Percentiles rank a stretch among this genome's conserved stretches.
phyloP scores from a whole-genome alignment of 2,888 invertebrate species.

The Conus canariensis region DNA sequence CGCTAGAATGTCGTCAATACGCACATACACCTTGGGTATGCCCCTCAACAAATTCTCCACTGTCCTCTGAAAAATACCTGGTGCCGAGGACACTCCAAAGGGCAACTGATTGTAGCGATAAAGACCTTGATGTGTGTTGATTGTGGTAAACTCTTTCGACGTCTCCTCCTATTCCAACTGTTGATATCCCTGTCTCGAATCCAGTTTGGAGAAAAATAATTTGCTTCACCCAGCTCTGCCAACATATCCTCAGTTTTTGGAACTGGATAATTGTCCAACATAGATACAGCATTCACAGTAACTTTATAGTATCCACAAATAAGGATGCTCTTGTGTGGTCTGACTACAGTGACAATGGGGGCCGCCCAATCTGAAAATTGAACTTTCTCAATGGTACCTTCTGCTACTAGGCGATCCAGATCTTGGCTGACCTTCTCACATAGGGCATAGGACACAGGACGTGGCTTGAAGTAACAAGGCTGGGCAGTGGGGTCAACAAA shows the following conservation, averaged over 20 bases:
- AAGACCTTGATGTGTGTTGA: constrained; percentile 58
- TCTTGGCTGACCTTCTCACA: constrained; percentile 42
- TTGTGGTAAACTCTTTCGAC: constrained; percentile 48
- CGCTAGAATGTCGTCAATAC: constrained; percentile 58
- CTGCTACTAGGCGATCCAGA: constrained; percentile 40
- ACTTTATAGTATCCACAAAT: constrained; percentile 43
- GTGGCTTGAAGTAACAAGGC: constrained; percentile 42
- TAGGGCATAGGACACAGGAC: constrained; percentile 47
- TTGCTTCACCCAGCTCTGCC: constrained; percentile 39
- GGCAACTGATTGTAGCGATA: constrained; percentile 51
- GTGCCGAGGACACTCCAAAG: constrained; percentile 52
- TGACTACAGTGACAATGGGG: constrained; percentile 51
- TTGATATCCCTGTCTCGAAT: constrained; percentile 55
- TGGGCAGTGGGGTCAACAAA: constrained; percentile 32
- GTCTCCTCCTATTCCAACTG: constrained; percentile 54
- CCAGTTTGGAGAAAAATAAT: constrained; percentile 53
- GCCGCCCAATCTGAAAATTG: constrained; percentile 52
- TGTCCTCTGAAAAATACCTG: constrained; percentile 52
- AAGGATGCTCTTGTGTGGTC: constrained; percentile 39
- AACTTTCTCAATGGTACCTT: constrained; percentile 50
- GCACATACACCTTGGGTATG: constrained; percentile 45
- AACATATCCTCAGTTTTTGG: constrained; percentile 49
- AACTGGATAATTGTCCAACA: constrained; percentile 37
- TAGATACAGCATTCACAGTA: constrained; percentile 18
- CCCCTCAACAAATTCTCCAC: constrained; percentile 56